A percentile compares a stretch with the other conserved stretches of the same genome.
Evolutionary conservation across 1,140 invertebrate species (phyloP).

Genomic region (Drosophila erecta): DNA sequence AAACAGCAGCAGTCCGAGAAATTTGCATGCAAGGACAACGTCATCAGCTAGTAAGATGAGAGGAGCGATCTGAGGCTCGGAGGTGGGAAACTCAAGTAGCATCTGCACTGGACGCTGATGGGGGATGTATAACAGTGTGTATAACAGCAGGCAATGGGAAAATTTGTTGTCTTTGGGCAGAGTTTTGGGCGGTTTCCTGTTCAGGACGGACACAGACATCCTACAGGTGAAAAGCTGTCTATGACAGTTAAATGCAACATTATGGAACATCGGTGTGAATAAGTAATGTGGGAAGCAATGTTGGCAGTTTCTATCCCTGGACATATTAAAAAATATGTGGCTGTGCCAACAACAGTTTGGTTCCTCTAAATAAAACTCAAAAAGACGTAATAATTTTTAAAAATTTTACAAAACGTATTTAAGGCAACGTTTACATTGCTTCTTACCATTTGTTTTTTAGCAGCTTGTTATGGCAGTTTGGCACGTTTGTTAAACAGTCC

Average conservation of each 20-base stretch:
- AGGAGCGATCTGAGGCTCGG: constrained; percentile 4
- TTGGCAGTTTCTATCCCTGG: not conserved
- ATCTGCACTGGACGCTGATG: constrained; percentile 39
- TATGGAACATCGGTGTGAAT: constrained; percentile 16
- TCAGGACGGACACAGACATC: constrained; percentile 1
- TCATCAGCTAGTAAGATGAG: constrained; percentile 28
- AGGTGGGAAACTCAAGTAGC: constrained; percentile 21
- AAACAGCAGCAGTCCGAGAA: constrained; percentile 35
- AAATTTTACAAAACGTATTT: constrained; percentile 1
- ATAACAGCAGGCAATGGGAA: constrained; percentile 26
- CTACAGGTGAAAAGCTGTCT: constrained; percentile 19
- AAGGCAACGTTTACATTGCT: not conserved
- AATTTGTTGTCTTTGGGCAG: constrained; percentile 18
- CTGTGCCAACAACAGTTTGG: too few species aligned
- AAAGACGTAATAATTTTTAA: not conserved
- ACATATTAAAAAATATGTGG: not conserved
- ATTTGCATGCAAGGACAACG: constrained; percentile 49
- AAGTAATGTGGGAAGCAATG: constrained; percentile 3
- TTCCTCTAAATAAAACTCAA: too few species aligned
- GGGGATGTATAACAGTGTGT: constrained; percentile 41
- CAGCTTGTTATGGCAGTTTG: constrained; percentile 30
- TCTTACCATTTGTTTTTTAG: not conserved
- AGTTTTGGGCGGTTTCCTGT: constrained; percentile 2
- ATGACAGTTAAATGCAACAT: constrained; percentile 36
- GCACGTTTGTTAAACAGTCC: constrained; percentile 15